A percentile compares a stretch with the other conserved stretches of the same genome.
Evolutionary conservation across 2,113 vertebrate species (phyloP).

Genomic region (Antennarius striatus): DNA sequence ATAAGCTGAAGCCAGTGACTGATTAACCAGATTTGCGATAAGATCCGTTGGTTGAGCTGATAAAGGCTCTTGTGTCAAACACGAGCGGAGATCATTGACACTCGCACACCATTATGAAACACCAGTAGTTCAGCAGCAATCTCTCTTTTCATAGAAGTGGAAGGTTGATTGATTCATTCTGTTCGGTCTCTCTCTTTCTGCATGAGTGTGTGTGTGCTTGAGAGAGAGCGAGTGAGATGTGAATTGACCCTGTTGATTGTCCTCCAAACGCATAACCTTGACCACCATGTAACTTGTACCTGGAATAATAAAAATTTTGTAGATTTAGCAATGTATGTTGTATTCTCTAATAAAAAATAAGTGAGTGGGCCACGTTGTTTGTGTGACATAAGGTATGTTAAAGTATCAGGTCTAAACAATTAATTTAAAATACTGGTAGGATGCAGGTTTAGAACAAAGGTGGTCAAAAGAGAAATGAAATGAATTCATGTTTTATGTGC

Average conservation of each 20-base stretch:
- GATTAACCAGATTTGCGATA: conserved; percentile 75
- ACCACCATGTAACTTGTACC: conserved; percentile 1
- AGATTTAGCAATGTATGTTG: background rate
- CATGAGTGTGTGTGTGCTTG: background rate
- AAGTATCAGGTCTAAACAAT: no score
- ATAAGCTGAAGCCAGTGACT: conserved; percentile 63
- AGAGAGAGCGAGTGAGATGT: background rate
- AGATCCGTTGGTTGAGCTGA: conserved; percentile 70
- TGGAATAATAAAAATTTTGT: conserved; percentile 10
- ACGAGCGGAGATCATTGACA: conserved; percentile 77
- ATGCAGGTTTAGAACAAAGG: no score
- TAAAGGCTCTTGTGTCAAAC: conserved; percentile 75
- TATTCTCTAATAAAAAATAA: background rate
- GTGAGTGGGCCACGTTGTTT: no score
- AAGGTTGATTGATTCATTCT: conserved; percentile 45
- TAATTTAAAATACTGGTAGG: no score
- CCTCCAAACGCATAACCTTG: conserved; percentile 4
- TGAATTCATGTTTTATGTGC: no score
- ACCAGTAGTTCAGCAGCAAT: conserved; percentile 31
- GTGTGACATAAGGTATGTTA: no score
- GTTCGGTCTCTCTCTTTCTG: background rate
- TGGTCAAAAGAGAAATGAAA: no score
- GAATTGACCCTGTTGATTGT: conserved; percentile 1
- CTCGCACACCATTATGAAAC: conserved; percentile 72
- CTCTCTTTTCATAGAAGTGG: conserved; percentile 61